Conservation (phyloP, 2,113 vertebrate genomes). For the Plectropomus leopardus region DNA sequence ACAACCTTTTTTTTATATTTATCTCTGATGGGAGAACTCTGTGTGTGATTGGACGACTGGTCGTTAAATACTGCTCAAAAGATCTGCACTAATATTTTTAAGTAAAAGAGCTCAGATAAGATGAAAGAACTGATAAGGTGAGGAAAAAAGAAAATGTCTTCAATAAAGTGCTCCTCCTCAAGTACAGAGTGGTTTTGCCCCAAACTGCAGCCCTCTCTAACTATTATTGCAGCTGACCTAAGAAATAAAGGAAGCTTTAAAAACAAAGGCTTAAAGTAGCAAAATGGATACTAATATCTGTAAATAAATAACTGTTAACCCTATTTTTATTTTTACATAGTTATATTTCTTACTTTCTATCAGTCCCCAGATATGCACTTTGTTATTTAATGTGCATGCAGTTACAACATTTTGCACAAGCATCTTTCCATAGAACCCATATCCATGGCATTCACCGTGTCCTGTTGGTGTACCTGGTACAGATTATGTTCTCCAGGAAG, state of each 20-base stretch:
- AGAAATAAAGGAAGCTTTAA: neutral
- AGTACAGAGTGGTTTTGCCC: neutral
- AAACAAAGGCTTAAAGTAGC: neutral
- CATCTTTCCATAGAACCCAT: neutral
- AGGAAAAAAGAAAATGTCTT: neutral
- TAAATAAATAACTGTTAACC: neutral
- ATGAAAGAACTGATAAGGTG: neutral
- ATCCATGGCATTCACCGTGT: too few relatives aligned
- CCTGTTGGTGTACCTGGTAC: too few relatives aligned
- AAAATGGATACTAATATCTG: neutral
- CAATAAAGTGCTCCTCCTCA: neutral
- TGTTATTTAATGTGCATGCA: neutral
- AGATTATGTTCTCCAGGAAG: too few relatives aligned
- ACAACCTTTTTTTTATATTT: neutral
- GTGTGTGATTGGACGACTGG: neutral
- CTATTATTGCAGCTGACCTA: neutral
- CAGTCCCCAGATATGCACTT: neutral
- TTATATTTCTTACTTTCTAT: too few relatives aligned
- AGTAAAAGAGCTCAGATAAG: neutral
- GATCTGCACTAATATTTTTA: constrained; percentile 1
- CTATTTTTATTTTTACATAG: neutral
- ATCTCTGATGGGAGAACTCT: neutral
- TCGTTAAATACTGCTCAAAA: constrained; percentile 11
- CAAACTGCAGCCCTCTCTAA: neutral
- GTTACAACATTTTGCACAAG: neutral